phyloP scores from a whole-genome alignment of 2,888 invertebrate genomes.

The Agrotis exclamationis region DNA sequence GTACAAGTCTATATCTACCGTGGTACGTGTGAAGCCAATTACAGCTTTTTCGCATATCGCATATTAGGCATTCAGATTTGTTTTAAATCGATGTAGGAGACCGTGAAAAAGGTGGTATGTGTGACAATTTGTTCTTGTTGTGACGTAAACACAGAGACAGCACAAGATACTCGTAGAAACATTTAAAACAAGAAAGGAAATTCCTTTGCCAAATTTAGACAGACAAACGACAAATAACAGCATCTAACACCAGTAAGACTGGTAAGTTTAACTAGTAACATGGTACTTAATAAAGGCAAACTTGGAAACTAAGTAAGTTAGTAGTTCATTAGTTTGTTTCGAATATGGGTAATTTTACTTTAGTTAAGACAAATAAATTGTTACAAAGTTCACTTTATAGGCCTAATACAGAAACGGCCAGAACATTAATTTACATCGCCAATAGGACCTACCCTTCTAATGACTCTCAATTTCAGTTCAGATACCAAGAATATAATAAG shows the following conservation, averaged over 20 bases:
- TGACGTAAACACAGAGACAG: too few species aligned
- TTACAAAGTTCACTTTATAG: slow-evolving; percentile 15
- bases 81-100: too few species aligned
- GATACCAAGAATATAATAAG: slow-evolving; percentile 29
- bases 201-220: too few species aligned
- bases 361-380: slow-evolving; percentile 29
- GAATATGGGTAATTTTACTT: slow-evolving; percentile 9
- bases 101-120: too few species aligned
- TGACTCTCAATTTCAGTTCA: slow-evolving; percentile 65
- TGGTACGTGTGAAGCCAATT: too few species aligned
- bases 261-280: too few species aligned
- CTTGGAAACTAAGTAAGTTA: neutral
- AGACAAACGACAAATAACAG: neutral
- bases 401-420: slow-evolving; percentile 33
- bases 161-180: too few species aligned
- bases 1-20: too few species aligned
- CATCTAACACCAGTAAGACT: neutral
- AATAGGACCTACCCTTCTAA: slow-evolving; percentile 60
- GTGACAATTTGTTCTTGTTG: too few species aligned
- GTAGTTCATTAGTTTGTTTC: slow-evolving; percentile 1
- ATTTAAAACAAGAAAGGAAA: too few species aligned
- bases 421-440: slow-evolving; percentile 43
- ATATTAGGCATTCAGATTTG: too few species aligned
- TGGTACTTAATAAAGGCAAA: neutral
- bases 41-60: too few species aligned